Base-by-base conservation (phyloP, 2,888 invertebrate species). In the Diarsia dahlii region DNA sequence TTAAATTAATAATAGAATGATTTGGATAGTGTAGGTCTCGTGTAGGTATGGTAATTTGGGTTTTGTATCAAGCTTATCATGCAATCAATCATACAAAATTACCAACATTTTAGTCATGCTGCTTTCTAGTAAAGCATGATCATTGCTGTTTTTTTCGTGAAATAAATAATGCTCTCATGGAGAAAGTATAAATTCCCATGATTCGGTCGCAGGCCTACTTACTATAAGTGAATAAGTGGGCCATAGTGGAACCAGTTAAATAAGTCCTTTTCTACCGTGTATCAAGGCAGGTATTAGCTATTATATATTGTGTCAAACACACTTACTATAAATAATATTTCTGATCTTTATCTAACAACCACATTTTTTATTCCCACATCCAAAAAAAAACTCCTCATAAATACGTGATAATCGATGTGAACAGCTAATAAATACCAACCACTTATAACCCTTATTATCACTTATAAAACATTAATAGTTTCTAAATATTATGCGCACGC, bases 401-500 rank as follows among this genome's bases (percentile, higher is more conserved):
- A 52, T 64, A 72, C 87, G 87, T 90, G 90, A 63, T 68, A 45
- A 74, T 82, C 18, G 75, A 8, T 90, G 90, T 75, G 90, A 91
- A 91, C 65, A 84, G 28, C 81, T 64, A 89, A 90, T 91, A 75
- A 84, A 78, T 70, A 50, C 34, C 28, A 62, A 71, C 76, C 62
- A 78, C 71, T 69, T 71, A 67, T 23, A 78, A 12, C 68, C 39
- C 65, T 71, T 74, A 63, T 34, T 62, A 46, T 60, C 18, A 71
- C 54, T 66, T 5, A 77, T 34, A 80, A 82, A 48, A 12, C 20
- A 28, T 28, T 69, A 83, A 80, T 76, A 39, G 60, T n/a, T 56
- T 34, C 20, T n/a, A 73, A 76, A 77, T 78, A 87, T 87, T 78
- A 87, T 87, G 88, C 87, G 76, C 66, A 68, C 64, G 58, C 88